Evolutionary conservation across 2,888 invertebrate genomes (phyloP), one percentile per base, ranked within the genome.

Genomic region (Hoplodrina ambigua): DNA sequence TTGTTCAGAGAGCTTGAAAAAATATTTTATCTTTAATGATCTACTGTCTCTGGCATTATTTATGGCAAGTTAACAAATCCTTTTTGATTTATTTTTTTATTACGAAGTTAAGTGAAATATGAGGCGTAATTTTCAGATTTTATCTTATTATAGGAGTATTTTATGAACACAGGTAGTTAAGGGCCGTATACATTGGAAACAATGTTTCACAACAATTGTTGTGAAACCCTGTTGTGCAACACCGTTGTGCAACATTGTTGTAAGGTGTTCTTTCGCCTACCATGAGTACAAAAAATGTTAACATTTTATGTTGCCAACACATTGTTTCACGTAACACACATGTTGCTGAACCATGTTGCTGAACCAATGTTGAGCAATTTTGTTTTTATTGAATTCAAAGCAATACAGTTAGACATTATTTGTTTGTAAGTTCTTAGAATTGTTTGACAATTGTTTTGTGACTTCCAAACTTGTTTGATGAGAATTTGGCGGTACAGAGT

Each of bases 1-100:
- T 49, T 19, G 8, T 17, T 30, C 13, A 19, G n/a, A 30, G 37
- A 13, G 17, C 25, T 20, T 72, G 59, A 72, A 66, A 25, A 72
- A 57, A 57, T 57, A 49, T 63, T 49, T 58, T 53, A 71, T 58
- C 64, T 52, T 50, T 55, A 58, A 65, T 54, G 57, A 49, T 64
- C 65, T 72, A 64, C 44, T 67, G 68, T 69, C 55, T 61, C 25
- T 53, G 44, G 20, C 25, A 44, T 75, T 70, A 70, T 75, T 59
- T 70, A 76, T 49, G 70, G 20, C 50, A 25, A 52, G 41, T 53
- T 30, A 54, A 62, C 62, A 63, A 69, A 63, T 59, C 49, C 17
- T 33, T 17, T 60, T 61, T 69, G 52, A 75, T 75, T 69, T 68
- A 68, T 60, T 69, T 70, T 56, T 75, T 76, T 70, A 60, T 60